Base-by-base conservation (phyloP, 1,140 invertebrate genomes). In the Drosophila navojoa region DNA sequence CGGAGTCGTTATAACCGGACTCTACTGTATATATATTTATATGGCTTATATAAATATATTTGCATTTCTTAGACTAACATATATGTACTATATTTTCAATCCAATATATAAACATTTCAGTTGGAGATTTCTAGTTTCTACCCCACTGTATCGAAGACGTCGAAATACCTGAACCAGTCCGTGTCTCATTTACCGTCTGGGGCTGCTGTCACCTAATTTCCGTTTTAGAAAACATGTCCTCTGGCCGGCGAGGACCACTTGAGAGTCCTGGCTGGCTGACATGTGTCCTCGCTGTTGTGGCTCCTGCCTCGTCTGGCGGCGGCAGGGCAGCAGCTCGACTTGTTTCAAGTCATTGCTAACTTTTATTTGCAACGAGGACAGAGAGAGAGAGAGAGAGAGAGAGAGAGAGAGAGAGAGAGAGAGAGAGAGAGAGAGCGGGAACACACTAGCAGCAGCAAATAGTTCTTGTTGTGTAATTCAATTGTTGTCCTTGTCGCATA, bases 141-240 rank as follows among this genome's bases (percentile, higher is more conserved):
- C 1, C 5, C 63, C 71, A 73, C 57, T 69, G 64, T 73, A 35
- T 9, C 55, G n/a, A 11, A 44, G 15, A 32, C 27, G 58, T 27
- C 7, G 64, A 69, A 70, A 59, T 76, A 70, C 63, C 59, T 68
- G 66, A 79, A 73, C 61, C 49, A 68, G 72, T 55, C 57, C 58
- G 66, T 62, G 66, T 71, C 74, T 77, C 61, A 44, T 49, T 57
- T 57, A 50, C 57, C 81, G 72, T 63, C 72, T 79, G 79, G 59
- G 81, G 73, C 84, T 89, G 84, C 84, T 89, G 84, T 89, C 84
- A 89, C 84, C 84, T 90, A 89, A 89, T 89, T 89, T 89, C 84
- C 84, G 84, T 89, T 89, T 80, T 84, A 70, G 77, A 70, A 71
- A 84, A 89, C 84, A 84, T 72, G 84, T 89, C 79, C 64, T 64